Conservation (phyloP, 2,888 invertebrate genomes). For the Tipula unca region DNA sequence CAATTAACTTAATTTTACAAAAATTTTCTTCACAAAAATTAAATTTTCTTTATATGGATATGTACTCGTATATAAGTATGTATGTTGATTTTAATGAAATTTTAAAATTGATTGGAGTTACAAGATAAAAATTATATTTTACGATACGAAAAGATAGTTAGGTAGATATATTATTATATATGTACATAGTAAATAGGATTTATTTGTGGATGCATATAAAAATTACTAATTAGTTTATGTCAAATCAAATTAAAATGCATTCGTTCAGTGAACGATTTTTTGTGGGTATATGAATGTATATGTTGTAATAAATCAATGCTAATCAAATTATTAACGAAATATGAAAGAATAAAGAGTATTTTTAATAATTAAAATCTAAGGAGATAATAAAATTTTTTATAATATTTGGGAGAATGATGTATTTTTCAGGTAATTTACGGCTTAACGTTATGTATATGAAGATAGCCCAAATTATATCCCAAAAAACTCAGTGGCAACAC, state of each 20-base stretch:
- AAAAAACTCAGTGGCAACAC: no score
- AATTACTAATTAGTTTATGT: neutral
- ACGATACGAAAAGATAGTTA: neutral
- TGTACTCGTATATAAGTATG: neutral
- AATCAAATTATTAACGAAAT: conserved; percentile 8
- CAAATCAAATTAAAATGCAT: conserved; percentile 14
- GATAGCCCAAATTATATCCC: no score
- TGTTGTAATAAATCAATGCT: neutral
- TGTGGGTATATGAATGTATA: neutral
- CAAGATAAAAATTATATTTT: neutral
- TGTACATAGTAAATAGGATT: neutral
- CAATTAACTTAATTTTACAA: neutral
- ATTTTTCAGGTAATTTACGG: neutral
- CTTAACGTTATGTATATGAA: neutral
- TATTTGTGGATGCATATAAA: neutral
- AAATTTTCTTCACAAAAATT: neutral
- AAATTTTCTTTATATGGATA: neutral
- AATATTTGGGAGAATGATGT: neutral
- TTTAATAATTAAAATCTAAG: neutral
- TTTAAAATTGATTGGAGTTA: neutral
- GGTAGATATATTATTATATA: neutral
- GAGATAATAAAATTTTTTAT: neutral
- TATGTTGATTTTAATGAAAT: neutral
- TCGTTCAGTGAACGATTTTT: neutral
- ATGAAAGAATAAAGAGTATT: neutral